Evolutionary conservation across 2,113 vertebrate genomes (phyloP).

Genomic region (Elgaria multicarinata): DNA sequence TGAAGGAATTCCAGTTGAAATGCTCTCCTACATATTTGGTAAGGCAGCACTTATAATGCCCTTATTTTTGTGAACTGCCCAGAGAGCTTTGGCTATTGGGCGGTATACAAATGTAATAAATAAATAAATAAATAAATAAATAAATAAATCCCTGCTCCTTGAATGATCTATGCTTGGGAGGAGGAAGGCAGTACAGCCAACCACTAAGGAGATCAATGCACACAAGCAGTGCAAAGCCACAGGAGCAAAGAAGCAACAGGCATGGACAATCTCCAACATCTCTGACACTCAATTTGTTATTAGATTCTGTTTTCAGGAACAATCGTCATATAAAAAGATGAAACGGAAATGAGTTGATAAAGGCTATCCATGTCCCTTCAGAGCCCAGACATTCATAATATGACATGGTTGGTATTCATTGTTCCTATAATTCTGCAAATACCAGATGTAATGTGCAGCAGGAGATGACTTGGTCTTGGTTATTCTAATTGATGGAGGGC

Average conservation of each 20-base stretch:
- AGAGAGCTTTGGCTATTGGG: too few species aligned
- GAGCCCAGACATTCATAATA: conserved; percentile 23
- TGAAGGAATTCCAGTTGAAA: not conserved
- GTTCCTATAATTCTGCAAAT: conserved; percentile 48
- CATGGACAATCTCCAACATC: not conserved
- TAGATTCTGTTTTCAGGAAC: not conserved
- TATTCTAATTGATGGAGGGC: conserved; percentile 49
- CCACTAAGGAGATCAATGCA: accelerated
- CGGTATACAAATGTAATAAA: too few species aligned
- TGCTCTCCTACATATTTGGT: not conserved
- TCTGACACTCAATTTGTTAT: not conserved
- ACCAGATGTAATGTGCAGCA: conserved; percentile 54
- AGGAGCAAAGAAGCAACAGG: not conserved
- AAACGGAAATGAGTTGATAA: not conserved
- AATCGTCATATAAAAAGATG: not conserved
- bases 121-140: too few species aligned
- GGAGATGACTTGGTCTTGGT: conserved; percentile 47
- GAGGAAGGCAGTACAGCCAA: not conserved
- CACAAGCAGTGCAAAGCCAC: not conserved
- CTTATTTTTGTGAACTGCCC: too few species aligned
- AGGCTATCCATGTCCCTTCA: conserved; percentile 27
- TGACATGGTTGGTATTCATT: conserved; percentile 21
- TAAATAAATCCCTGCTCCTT: not conserved
- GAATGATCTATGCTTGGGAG: not conserved
- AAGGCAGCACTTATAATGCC: not conserved